Conservation (phyloP, 2,797 vertebrate genomes). For the Onychomys arenicola region DNA sequence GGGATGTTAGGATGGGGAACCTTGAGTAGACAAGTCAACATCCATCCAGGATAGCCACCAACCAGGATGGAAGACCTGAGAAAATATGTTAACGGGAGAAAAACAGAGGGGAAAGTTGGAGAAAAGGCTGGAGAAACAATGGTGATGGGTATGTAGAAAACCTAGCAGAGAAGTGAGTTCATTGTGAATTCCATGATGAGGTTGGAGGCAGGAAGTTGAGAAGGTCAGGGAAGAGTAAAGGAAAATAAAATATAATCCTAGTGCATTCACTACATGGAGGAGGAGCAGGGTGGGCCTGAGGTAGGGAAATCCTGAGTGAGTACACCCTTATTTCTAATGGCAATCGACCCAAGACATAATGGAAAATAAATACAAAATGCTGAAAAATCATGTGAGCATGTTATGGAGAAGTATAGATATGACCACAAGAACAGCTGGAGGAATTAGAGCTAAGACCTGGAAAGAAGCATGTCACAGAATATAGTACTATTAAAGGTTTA, state of each 20-base stretch:
- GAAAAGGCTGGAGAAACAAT: neutral
- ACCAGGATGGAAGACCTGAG: neutral
- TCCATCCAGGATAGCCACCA: neutral
- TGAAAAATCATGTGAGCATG: neutral
- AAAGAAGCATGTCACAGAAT: neutral
- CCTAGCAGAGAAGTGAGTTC: neutral
- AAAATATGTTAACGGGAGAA: neutral
- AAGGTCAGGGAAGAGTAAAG: neutral
- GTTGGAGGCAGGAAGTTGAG: accelerated
- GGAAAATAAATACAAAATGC: neutral
- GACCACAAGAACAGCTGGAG: neutral
- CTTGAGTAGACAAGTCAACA: neutral
- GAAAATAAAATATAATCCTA: neutral
- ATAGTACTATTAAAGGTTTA: neutral
- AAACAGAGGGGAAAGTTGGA: neutral
- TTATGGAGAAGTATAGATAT: neutral
- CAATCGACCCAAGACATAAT: neutral
- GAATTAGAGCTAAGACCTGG: neutral
- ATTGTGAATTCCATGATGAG: neutral
- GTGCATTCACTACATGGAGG: neutral
- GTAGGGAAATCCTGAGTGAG: neutral
- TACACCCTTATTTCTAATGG: neutral
- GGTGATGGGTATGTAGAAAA: neutral
- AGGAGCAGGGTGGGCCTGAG: neutral
- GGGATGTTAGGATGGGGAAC: neutral